A percentile compares a stretch with the other conserved stretches of the same genome.
These are phyloP conservation scores for Cybosia mesomella DNA, from an alignment of 2,888 invertebrate genomes.

Conservation along the genomic window DNA sequence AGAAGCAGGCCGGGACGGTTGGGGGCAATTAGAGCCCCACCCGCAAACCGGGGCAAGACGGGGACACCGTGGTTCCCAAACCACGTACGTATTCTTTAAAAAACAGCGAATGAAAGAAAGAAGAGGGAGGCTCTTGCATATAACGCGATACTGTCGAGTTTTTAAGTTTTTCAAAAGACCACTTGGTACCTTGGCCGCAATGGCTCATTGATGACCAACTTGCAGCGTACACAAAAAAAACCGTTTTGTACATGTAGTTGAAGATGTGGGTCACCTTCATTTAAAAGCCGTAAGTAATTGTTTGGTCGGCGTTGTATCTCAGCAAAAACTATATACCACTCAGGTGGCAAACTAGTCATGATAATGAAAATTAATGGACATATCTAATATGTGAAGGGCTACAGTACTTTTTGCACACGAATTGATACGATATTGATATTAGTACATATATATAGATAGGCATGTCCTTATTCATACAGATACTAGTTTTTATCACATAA, in stretches of 20 bases:
- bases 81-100: background rate
- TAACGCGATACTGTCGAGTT: background rate
- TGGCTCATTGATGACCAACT: background rate
- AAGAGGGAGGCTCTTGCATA: background rate
- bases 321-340: background rate
- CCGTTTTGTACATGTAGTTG: slow-evolving; percentile 4
- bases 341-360: background rate
- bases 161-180: background rate
- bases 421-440: background rate
- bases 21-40: no score
- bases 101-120: background rate
- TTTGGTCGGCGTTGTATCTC: background rate
- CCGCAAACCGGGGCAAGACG: no score
- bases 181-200: background rate
- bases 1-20: no score
- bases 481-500: background rate
- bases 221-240: background rate
- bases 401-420: background rate
- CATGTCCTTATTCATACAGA: background rate
- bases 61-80: no score
- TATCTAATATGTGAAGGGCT: background rate
- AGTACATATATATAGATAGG: background rate
- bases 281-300: slow-evolving; percentile 1
- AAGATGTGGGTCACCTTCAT: slow-evolving; percentile 2
- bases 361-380: no score